Evolutionary conservation across 2,888 invertebrate species (phyloP).

Genomic region (Lasioglossum calceatum): DNA sequence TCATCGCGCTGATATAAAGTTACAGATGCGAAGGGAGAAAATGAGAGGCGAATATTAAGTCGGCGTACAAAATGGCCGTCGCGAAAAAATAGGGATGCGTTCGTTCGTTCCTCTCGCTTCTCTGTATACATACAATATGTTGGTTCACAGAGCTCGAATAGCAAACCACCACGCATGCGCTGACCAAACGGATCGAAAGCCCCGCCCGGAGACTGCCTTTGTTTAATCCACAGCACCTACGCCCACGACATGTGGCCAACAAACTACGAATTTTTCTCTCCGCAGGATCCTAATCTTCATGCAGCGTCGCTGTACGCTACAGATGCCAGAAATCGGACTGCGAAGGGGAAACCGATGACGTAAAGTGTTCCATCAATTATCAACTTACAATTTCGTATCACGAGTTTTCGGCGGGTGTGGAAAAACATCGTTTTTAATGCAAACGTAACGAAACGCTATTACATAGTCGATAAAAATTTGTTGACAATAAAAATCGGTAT

Average conservation of each 20-base stretch:
- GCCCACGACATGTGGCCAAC: slow-evolving; percentile 79
- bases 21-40: slow-evolving; percentile 69
- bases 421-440: neutral
- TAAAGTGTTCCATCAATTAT: neutral
- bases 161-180: slow-evolving; percentile 67
- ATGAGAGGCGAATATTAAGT: slow-evolving; percentile 76
- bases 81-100: slow-evolving; percentile 66
- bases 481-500: neutral
- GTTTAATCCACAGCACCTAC: slow-evolving; percentile 79
- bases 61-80: slow-evolving; percentile 79
- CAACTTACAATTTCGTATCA: neutral
- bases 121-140: slow-evolving; percentile 33
- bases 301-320: slow-evolving; percentile 19
- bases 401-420: neutral
- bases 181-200: slow-evolving; percentile 77
- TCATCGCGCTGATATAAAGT: slow-evolving; percentile 71
- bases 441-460: neutral
- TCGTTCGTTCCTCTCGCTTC: slow-evolving; percentile 49
- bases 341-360: slow-evolving; percentile 10
- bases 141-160: slow-evolving; percentile 63
- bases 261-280: slow-evolving; percentile 63
- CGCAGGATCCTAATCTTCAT: slow-evolving; percentile 54
- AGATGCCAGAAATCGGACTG: slow-evolving; percentile 30
- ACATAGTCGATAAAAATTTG: neutral
- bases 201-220: slow-evolving; percentile 81